Base-by-base conservation (phyloP, 2,797 vertebrate species). In the Chloroceryle inda region DNA sequence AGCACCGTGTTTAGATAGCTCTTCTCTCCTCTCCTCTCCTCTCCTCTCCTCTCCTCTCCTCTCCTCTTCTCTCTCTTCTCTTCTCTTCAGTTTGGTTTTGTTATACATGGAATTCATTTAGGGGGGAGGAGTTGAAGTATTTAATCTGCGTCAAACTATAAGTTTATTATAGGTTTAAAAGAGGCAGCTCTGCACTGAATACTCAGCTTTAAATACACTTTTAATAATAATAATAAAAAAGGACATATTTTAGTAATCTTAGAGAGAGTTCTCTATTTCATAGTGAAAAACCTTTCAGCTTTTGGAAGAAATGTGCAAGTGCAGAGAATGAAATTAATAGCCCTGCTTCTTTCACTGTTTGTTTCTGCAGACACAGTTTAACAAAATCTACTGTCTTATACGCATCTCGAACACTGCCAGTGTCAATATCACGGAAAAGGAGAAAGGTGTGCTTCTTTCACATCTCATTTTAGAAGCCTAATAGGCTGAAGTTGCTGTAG, bases 391-490 rank as follows among this genome's bases (percentile, higher is more conserved):
- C 63, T 62, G 31, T 53, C 74, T 59, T 82, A 49, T 59, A 90
- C 6, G 0, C 35, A 40, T 77, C 49, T 61, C 85, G 81, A 95
- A 64, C 18, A 14, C 53, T 71, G 73, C 20, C 80, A 73, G 10
- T 69, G 68, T 64, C 69, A 78, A 53, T 93, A 92, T 64, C 26
- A 61, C 26, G 37, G 35, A 85, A 87, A n/a, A 59, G 10, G 14
- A 88, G 50, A 93, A 83, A 87, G 49, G 26, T 72, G 22, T 87
- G 49, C 27, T 85, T 68, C 74, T 88, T 85, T 75, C 49, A 85
- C 42, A 9, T 53, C 75, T 85, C 64, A 86, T 95, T 93, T 69
- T 87, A 40, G 64, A 91, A 94, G 29, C 26, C 11, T 59, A 80
- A 42, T n/a, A 72, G 15, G 9, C 3, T 67, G 52, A 82, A 53